Evolutionary conservation across 2,113 vertebrate genomes (phyloP).

Genomic region (Acrocephalus kingi): DNA sequence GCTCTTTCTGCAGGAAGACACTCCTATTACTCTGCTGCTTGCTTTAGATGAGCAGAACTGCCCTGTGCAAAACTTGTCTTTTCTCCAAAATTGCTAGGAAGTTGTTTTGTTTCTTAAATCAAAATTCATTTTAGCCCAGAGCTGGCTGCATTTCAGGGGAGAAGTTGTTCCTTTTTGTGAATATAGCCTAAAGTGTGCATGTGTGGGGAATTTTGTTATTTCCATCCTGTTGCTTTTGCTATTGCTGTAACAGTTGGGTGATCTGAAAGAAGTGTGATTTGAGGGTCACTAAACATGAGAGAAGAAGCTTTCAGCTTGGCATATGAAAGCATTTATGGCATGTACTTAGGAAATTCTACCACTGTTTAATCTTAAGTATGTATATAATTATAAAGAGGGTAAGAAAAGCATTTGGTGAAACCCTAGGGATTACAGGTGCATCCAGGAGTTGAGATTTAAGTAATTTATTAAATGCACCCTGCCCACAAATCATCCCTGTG

Average conservation of each 20-base stretch:
- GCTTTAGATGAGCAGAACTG: neutral
- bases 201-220: neutral
- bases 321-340: neutral
- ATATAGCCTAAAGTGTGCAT: neutral
- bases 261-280: constrained; percentile 39
- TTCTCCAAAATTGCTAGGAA: neutral
- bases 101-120: neutral
- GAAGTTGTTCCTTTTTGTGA: neutral
- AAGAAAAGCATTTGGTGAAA: neutral
- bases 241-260: constrained; percentile 34
- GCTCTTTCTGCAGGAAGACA: neutral
- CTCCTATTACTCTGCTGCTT: neutral
- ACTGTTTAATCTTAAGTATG: neutral
- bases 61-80: neutral
- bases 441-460: neutral
- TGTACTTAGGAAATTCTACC: neutral
- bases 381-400: neutral
- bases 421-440: neutral
- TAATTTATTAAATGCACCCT: neutral
- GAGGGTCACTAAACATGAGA: constrained; percentile 22
- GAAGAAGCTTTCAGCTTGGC: constrained; percentile 12
- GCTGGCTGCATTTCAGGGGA: neutral
- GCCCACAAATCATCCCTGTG: neutral
- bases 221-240: constrained; percentile 32
- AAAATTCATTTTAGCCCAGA: neutral